Base-by-base conservation (phyloP, 2,797 vertebrate species). In the Anableps anableps region DNA sequence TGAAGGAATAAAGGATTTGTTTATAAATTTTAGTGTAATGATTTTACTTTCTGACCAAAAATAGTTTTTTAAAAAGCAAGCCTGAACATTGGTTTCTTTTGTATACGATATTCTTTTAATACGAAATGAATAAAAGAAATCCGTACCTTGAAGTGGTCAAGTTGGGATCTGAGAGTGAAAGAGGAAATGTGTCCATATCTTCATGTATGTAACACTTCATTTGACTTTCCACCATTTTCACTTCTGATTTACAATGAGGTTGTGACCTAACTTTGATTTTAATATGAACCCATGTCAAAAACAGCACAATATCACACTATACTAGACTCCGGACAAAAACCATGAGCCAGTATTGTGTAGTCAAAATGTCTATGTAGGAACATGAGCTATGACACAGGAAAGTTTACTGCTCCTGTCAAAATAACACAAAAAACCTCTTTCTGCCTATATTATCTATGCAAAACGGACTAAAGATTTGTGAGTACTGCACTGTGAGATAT, bases 401-500 rank as follows among this genome's bases (percentile, higher is more conserved):
- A 23, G 64, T 76, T 82, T 53, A 76, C 77, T 34, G 26, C n/a
- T 1, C 53, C n/a, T 64, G 38, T 78, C 79, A 82, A 47, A 79
- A 19, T 76, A 66, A 78, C 82, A 80, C 60, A 75, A 1, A 41
- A 87, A 84, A 72, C 74, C 78, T 81, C 78, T 29, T 76, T 60
- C 79, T 43, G 50, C 23, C 43, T 45, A 75, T 91, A 84, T 89
- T 85, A 83, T 86, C 90, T 80, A 71, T 78, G 86, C 78, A 87
- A 86, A 90, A 79, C 74, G 80, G 75, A 64, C 68, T 6, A 53
- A 88, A 83, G 84, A 90, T 92, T 89, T 88, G 83, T 50, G 79
- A 85, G 82, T 9, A 77, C 7, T 38, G 76, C 78, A 80, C 83
- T 76, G 78, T 79, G 79, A 72, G 84, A 84, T 85, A 85, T 87